Evolutionary conservation across 1,140 invertebrate species (phyloP).

Genomic region (Aphaenogaster floridana): DNA sequence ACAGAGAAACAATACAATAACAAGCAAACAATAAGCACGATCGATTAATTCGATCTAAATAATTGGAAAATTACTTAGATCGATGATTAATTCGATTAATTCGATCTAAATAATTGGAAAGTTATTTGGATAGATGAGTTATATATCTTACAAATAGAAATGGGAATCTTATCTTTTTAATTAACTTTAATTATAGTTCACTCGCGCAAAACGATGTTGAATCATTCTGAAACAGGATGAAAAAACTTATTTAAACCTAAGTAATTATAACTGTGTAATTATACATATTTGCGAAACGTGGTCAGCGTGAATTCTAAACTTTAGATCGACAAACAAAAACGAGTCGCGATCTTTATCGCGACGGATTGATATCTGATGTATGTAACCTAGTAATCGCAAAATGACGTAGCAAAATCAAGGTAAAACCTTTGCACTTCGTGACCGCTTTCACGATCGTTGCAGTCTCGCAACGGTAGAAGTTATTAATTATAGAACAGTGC

Average conservation of each 20-base stretch:
- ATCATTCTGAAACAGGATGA: background rate
- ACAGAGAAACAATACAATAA: background rate
- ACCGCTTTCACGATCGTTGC: constrained; percentile 14
- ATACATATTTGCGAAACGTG: background rate
- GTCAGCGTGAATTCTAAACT: background rate
- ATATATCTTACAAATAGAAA: background rate
- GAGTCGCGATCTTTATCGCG: constrained; percentile 34
- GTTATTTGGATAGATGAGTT: background rate
- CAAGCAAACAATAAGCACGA: background rate
- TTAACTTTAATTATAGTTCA: background rate
- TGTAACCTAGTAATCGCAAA: constrained; percentile 48
- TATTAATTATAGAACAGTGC: constrained; percentile 42
- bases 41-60: background rate
- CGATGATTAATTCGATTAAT: background rate
- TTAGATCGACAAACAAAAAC: constrained; percentile 23
- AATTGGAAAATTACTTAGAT: background rate
- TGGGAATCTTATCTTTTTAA: background rate
- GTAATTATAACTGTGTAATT: background rate
- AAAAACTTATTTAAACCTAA: background rate
- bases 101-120: background rate
- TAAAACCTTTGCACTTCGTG: constrained; percentile 33
- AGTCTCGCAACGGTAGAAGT: constrained; percentile 32
- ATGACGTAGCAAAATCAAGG: constrained; percentile 55
- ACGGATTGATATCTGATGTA: background rate
- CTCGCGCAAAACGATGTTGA: too few relatives aligned